phyloP scores from a whole-genome alignment of 2,888 invertebrate species.

The Pammene fasciana region DNA sequence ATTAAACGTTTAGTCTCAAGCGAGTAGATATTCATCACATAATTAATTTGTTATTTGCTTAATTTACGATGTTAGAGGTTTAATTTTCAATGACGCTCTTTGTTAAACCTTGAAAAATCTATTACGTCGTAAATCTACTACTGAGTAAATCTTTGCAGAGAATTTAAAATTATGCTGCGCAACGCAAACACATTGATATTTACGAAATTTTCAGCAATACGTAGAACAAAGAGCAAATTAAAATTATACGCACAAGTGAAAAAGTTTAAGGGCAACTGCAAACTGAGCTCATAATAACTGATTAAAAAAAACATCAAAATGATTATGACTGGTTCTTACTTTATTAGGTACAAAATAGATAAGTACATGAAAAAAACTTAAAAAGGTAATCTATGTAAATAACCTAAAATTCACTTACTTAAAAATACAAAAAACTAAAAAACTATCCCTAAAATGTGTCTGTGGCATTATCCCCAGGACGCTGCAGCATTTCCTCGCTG shows the following conservation, averaged over 20 bases:
- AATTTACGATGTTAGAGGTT: not conserved
- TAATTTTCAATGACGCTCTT: not conserved
- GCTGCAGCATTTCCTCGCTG: too few relatives aligned
- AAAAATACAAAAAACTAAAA: too few relatives aligned
- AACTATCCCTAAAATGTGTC: too few relatives aligned
- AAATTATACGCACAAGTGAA: constrained; percentile 15
- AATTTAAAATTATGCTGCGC: not conserved
- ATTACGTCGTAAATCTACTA: not conserved
- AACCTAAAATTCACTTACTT: too few relatives aligned
- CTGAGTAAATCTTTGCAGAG: constrained; percentile 9
- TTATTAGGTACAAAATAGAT: too few relatives aligned
- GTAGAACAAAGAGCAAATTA: constrained; percentile 27
- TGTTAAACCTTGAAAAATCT: not conserved
- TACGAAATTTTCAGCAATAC: constrained; percentile 11
- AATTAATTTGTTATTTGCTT: not conserved
- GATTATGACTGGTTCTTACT: too few relatives aligned
- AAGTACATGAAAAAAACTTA: too few relatives aligned
- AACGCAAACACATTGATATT: constrained; percentile 11
- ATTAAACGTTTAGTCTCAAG: not conserved
- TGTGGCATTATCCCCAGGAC: too few relatives aligned
- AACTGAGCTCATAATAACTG: not conserved
- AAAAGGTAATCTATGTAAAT: too few relatives aligned
- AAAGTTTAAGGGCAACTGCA: constrained; percentile 6
- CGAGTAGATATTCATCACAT: not conserved
- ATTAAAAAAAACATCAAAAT: not conserved